These are phyloP conservation scores for Chelonia mydas DNA, from an alignment of 2,797 vertebrate genomes.

Conservation along the genomic window DNA sequence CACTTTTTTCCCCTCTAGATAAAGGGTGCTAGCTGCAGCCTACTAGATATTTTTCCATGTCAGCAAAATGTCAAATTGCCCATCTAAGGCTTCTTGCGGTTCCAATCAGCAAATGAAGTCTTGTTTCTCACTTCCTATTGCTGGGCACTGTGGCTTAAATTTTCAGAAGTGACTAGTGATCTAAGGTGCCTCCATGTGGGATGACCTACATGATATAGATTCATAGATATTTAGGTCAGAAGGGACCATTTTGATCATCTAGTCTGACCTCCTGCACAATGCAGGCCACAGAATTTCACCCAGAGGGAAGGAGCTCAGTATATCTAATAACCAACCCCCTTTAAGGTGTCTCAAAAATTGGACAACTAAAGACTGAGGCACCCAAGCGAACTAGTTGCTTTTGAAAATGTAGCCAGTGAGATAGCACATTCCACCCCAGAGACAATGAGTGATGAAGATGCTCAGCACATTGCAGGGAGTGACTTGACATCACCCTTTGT, in stretches of 20 bases:
- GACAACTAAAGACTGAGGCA: not conserved
- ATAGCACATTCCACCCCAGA: not conserved
- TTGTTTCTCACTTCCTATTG: not conserved
- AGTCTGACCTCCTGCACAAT: too few species aligned
- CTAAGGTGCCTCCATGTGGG: not conserved
- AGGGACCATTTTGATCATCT: too few species aligned
- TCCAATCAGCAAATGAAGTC: not conserved
- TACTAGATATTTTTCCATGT: not conserved
- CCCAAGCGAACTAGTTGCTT: accelerated
- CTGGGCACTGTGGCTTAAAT: accelerated
- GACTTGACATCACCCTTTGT: not conserved
- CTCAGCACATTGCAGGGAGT: not conserved
- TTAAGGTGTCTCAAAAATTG: not conserved
- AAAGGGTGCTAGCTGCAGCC: accelerated
- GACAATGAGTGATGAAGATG: not conserved
- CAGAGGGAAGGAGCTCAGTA: not conserved
- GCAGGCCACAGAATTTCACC: too few species aligned
- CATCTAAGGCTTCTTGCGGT: not conserved
- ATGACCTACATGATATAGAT: not conserved
- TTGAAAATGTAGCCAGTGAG: not conserved
- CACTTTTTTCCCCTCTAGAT: accelerated
- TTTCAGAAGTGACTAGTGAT: not conserved
- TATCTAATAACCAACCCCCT: not conserved
- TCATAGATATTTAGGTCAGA: too few species aligned
- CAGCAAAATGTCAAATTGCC: not conserved